These are phyloP conservation scores for Brachypodius melanocephalos DNA, from an alignment of 2,113 vertebrate species.

Conservation along the genomic window DNA sequence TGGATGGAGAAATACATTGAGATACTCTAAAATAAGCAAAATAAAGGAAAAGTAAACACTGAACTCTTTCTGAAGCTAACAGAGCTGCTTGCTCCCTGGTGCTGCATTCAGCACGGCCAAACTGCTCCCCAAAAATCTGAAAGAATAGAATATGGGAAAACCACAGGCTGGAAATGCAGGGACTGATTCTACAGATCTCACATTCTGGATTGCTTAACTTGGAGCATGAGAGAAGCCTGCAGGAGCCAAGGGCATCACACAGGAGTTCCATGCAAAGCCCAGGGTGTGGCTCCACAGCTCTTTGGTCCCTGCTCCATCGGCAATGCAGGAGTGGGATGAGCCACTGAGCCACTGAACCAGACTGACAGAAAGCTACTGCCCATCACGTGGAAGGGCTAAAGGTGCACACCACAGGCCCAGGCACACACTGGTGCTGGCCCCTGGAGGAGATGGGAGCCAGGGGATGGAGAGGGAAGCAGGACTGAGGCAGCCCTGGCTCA, in stretches of 20 bases:
- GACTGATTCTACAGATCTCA: background rate
- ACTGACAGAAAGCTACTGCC: rapidly evolving
- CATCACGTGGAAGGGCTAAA: background rate
- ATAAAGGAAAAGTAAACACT: background rate
- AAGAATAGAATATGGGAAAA: background rate
- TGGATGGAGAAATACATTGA: background rate
- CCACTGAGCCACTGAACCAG: background rate
- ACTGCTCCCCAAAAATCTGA: background rate
- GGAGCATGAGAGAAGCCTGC: background rate
- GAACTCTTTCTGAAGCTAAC: background rate
- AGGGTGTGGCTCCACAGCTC: rapidly evolving
- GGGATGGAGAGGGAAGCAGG: background rate
- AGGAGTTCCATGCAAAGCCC: background rate
- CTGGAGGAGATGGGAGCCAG: background rate
- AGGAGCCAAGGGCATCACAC: background rate
- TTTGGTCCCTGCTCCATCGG: rapidly evolving
- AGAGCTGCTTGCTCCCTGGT: background rate
- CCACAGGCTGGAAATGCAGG: rapidly evolving
- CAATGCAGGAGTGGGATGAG: rapidly evolving
- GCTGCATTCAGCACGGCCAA: background rate
- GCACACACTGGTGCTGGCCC: rapidly evolving
- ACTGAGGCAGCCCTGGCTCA: background rate
- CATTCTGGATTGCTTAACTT: background rate
- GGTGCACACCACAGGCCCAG: background rate
- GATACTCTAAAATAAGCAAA: background rate